Evolutionary conservation across 2,888 invertebrate genomes (phyloP), one percentile per base, ranked within the genome.

Genomic region (Psylliodes chrysocephalus): DNA sequence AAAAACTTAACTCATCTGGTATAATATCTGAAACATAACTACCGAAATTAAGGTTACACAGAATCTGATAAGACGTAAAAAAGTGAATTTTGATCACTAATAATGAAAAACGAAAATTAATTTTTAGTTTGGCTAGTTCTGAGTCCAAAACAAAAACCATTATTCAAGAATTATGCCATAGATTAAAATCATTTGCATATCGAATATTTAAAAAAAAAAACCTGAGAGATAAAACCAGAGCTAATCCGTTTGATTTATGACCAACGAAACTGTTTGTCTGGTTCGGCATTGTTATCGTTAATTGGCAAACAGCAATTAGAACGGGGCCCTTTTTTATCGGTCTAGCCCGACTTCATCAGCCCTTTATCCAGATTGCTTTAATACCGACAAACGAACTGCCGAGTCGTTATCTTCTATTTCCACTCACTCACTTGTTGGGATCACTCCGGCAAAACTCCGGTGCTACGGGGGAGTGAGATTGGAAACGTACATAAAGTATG

Each of bases 271-370:
- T 42, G 42, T 42, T 42, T 42, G 17, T 18, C 42, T 42, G 42
- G 17, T 42, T 42, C 18, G 42, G 42, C 18, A 42, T 49, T 49
- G 54, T 52, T 33, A 55, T 49, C 62, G 15, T 35, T 62, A 62
- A 62, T 62, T 62, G 62, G 49, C 55, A 49, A 55, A 49, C 40
- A 55, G 38, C 73, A 75, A 75, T 75, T 74, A 75, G 67, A 71
- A 73, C 68, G 70, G 68, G 68, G 71, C 72, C 72, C 70, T 72
- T 75, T 75, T 77, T 76, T 75, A 71, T 72, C 71, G 70, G 66
- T 66, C 64, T 25, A 57, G 57, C 49, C 70, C 67, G 68, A 71
- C 71, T 73, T 74, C 72, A 70, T 74, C 74, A 72, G 73, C 73
- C 73, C 73, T 75, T 74, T 72, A 75, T 72, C 71, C 69, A 71